Evolutionary conservation across 2,113 vertebrate genomes (phyloP).

Genomic region (Muntiacus reevesi): DNA sequence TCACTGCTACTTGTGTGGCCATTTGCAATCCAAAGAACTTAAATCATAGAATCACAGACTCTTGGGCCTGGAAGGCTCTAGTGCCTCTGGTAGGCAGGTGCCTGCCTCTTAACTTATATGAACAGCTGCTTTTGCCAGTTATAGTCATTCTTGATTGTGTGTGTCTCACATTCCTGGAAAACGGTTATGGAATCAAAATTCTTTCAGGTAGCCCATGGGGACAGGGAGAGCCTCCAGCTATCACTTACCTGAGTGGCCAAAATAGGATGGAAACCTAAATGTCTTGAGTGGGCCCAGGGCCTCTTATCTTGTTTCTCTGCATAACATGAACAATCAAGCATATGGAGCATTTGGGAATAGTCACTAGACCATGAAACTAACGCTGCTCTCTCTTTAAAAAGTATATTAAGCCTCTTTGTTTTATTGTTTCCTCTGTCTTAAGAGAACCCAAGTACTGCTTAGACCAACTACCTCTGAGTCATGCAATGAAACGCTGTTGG

Average conservation of each 20-base stretch:
- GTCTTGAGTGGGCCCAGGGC: background rate
- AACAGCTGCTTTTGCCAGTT: background rate
- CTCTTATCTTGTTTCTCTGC: background rate
- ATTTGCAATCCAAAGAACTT: background rate
- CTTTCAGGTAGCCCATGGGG: background rate
- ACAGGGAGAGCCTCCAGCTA: background rate
- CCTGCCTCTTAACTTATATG: background rate
- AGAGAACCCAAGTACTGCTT: background rate
- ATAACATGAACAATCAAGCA: background rate
- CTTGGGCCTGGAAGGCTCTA: background rate
- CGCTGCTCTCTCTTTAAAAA: background rate
- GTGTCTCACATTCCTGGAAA: conserved; percentile 21
- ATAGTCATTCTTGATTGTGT: background rate
- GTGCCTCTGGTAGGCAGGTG: background rate
- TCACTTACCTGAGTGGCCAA: background rate
- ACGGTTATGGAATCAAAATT: conserved; percentile 1
- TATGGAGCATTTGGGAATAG: background rate
- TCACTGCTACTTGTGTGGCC: conserved; percentile 27
- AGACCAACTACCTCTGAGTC: background rate
- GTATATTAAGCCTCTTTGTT: background rate
- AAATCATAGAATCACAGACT: background rate
- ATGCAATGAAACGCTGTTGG: background rate
- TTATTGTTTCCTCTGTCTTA: background rate
- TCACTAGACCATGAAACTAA: background rate
- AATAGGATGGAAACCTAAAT: background rate